Percentiles rank a stretch among this genome's conserved stretches.
These are phyloP conservation scores for Meganola albula DNA, from an alignment of 2,888 invertebrate genomes.

Conservation along the genomic window DNA sequence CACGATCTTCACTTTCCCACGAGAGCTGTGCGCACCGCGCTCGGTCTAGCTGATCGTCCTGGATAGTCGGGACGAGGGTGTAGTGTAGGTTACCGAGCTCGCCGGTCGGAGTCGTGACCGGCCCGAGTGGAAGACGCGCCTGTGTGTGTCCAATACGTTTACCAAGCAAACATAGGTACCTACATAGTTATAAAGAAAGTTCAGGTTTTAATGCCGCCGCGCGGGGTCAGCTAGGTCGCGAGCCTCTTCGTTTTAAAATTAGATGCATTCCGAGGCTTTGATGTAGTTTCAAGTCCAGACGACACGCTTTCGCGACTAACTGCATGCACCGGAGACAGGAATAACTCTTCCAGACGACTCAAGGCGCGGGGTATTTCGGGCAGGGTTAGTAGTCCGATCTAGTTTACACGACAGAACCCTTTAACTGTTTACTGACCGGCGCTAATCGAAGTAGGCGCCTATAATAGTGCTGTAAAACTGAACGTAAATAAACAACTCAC, in stretches of 20 bases:
- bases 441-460: slow-evolving; percentile 40
- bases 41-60: slow-evolving; percentile 56
- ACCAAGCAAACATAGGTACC: slow-evolving; percentile 71
- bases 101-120: slow-evolving; percentile 71
- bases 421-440: slow-evolving; percentile 38
- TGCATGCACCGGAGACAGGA: slow-evolving; percentile 50
- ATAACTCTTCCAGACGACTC: slow-evolving; percentile 62
- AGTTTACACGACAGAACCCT: slow-evolving; percentile 44
- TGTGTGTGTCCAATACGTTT: slow-evolving; percentile 70
- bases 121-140: slow-evolving; percentile 45
- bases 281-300: slow-evolving; percentile 47
- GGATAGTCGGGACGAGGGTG: slow-evolving; percentile 61
- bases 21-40: slow-evolving; percentile 38
- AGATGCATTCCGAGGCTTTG: slow-evolving; percentile 75
- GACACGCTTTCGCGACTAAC: slow-evolving; percentile 56
- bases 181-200: slow-evolving; percentile 76
- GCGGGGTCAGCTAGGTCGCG: slow-evolving; percentile 74
- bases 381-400: slow-evolving; percentile 69
- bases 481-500: slow-evolving; percentile 35
- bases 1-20: slow-evolving; percentile 71
- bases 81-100: slow-evolving; percentile 49
- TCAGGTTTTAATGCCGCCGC: slow-evolving; percentile 73
- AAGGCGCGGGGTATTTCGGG: slow-evolving; percentile 63
- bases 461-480: slow-evolving; percentile 33
- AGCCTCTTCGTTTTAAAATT: slow-evolving; percentile 76